Base-by-base conservation (phyloP, 2,888 invertebrate species). In the Dicranocentrus wangi region DNA sequence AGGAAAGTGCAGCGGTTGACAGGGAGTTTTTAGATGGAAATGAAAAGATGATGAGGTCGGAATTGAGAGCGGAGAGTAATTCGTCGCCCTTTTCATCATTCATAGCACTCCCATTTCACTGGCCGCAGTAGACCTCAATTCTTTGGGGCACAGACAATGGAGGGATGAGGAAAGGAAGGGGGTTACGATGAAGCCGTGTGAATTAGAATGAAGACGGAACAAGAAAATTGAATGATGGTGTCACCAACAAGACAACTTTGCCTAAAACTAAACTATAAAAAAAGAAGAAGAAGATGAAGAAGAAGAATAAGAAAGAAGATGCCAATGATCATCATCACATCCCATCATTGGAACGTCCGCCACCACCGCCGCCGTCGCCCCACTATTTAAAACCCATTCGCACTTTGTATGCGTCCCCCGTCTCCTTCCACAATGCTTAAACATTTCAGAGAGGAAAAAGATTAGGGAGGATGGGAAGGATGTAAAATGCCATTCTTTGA, bases 41-140 rank as follows among this genome's bases (percentile, higher is more conserved):
- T 17, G 53, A 63, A 73, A 73, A 73, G 63, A 73, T 73, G 72
- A 73, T 63, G 53, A 73, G 63, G 21, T n/a, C n/a, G 60, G 28
- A 71, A 61, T 61, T 71, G 28, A 61, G 60, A 60, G n/a, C 13
- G 23, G 39, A 63, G 28, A 63, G 72, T 51, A 51, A 63, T 53
- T 53, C 53, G 28, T 53, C 53, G 23, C 60, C 53, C 21, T 39
- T 61, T 19, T 61, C 27, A 60, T n/a, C 7, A 3, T 60, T n/a
- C n/a, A n/a, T n/a, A n/a, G n/a, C n/a, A n/a, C n/a, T n/a, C n/a
- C n/a, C n/a, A 60, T 42, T 60, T 72, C 47, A 13, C 19, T 39
- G 5, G 15, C 15, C 3, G 53, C 7, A 53, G 53, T 13, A 2
- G 53, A 53, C 1, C 39, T 27, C 47, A 23, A 28, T 10, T 60